phyloP scores from a whole-genome alignment of 2,113 vertebrate species.

The Crotalus horridus region DNA sequence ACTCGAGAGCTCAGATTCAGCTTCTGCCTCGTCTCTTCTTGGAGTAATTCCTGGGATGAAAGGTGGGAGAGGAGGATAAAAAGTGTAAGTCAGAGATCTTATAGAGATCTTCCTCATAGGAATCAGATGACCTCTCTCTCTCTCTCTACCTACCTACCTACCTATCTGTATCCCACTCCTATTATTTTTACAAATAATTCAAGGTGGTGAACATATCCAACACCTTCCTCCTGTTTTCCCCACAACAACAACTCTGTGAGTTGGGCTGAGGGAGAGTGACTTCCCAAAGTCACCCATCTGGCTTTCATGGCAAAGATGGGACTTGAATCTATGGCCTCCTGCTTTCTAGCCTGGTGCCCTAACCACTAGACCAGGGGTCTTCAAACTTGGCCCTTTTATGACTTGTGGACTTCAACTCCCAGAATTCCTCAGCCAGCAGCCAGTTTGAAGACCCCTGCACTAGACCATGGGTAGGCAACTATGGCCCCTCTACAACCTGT shows the following conservation, averaged over 20 bases:
- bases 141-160: too few species aligned
- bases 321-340: not conserved
- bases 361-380: not conserved
- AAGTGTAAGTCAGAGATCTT: not conserved
- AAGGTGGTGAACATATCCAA: not conserved
- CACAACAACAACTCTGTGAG: not conserved
- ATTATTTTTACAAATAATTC: not conserved
- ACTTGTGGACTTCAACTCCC: not conserved
- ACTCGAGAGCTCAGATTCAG: slow-evolving; percentile 77
- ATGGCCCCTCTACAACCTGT: not conserved
- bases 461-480: not conserved
- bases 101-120: not conserved
- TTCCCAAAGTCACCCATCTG: not conserved
- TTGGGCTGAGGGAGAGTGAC: not conserved
- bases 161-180: too few species aligned
- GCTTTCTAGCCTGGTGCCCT: not conserved
- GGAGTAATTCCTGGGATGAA: slow-evolving; percentile 75
- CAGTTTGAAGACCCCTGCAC: too few species aligned
- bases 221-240: not conserved
- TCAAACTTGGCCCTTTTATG: not conserved
- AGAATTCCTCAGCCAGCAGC: not conserved
- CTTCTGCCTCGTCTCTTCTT: slow-evolving; percentile 86
- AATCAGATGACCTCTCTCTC: not conserved
- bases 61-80: fast-evolving
- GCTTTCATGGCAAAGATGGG: not conserved